Evolutionary conservation across 2,797 vertebrate species (phyloP), one percentile per base, ranked within the genome.

Genomic region (Melanotaenia maccullochi): DNA sequence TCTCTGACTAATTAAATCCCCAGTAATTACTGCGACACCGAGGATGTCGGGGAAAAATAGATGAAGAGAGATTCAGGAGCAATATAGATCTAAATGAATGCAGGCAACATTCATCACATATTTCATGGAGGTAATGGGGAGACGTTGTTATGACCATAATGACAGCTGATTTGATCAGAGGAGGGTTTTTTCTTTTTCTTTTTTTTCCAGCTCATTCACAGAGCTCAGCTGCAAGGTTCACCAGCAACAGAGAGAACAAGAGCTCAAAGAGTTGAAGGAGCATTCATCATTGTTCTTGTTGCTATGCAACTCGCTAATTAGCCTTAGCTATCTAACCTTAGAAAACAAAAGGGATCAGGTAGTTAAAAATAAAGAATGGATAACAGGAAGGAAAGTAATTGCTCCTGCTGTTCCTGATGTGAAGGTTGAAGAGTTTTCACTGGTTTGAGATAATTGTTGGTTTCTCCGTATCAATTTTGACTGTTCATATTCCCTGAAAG

Each of bases 1-100:
- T 87, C 87, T 76, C 79, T 6, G 72, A 65, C 86, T 92, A 86
- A 93, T 90, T 88, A 87, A 88, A 92, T 86, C 85, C 79, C 59
- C 62, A 71, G 84, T 89, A 85, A 92, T 90, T 87, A 86, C 44
- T 64, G 76, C 35, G 5, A 73, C 40, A 67, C 80, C 70, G 82
- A 88, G 69, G 75, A 78, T 71, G 85, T 60, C 70, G 28, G 69
- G 74, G 55, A 57, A 69, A 73, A 66, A 32, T 3, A 59, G 73
- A 78, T 69, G 77, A 78, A 55, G 51, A 51, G 62, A 38, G 76
- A 71, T 74, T 77, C 57, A 57, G 68, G 28, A 40, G 73, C 51
- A 16, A 40, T 11, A 58, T 49, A 12, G 69, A 80, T 73, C 73
- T n/a, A 5, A 70, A 69, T 57, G 32, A 71, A 70, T 33, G 60